A percentile compares a stretch with the other conserved stretches of the same genome.
phyloP scores from a whole-genome alignment of 2,797 vertebrate genomes.

The Varecia variegata region DNA sequence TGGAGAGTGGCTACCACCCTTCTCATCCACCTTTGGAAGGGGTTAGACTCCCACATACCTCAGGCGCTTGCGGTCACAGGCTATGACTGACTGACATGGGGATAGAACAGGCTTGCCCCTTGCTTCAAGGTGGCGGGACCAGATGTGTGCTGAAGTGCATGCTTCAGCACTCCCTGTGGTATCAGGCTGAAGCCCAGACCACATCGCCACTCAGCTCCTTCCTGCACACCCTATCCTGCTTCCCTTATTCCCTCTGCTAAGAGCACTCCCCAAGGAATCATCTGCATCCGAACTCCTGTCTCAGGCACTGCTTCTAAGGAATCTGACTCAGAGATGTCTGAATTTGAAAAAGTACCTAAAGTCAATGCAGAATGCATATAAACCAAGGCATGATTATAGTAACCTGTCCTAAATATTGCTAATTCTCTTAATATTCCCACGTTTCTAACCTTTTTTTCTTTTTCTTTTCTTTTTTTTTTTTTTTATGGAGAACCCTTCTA shows the following conservation, averaged over 20 bases:
- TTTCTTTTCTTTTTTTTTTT: neutral
- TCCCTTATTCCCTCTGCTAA: neutral
- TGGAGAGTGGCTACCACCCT: neutral
- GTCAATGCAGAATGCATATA: neutral
- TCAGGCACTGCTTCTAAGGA: neutral
- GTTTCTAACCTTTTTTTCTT: neutral
- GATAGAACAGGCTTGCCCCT: neutral
- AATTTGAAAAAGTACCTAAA: neutral
- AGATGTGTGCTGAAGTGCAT: neutral
- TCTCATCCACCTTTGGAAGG: neutral
- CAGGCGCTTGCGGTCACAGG: neutral
- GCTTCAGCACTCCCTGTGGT: neutral
- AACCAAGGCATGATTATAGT: neutral
- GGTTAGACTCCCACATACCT: neutral
- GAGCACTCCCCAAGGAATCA: neutral
- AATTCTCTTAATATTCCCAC: neutral
- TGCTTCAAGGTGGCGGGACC: neutral
- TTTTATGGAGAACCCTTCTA: neutral
- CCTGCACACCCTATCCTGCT: too few relatives aligned
- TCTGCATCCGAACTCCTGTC: neutral
- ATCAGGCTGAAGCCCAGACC: neutral
- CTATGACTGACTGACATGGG: rapidly evolving
- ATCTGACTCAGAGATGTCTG: neutral
- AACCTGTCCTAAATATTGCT: neutral
- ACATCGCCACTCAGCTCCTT: neutral